Conservation (phyloP, 2,888 invertebrate species). For the Torymus texanus region DNA sequence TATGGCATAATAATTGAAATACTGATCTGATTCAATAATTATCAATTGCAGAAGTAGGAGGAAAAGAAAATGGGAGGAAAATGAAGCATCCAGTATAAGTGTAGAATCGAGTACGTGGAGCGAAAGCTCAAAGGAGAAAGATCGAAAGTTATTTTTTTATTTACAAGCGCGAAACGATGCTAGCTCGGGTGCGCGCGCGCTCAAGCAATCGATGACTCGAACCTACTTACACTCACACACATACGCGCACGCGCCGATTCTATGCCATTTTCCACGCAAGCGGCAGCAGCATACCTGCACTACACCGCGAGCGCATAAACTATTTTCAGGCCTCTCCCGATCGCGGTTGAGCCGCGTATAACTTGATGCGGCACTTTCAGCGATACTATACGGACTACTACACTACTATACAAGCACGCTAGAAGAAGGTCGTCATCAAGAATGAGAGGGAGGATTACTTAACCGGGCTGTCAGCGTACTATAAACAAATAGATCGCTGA, state of each 20-base stretch:
- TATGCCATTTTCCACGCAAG: constrained; percentile 5
- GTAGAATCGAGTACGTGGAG: not conserved
- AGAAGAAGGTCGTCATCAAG: constrained; percentile 10
- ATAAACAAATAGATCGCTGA: constrained; percentile 20
- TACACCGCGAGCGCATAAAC: constrained; percentile 20
- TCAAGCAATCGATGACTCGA: constrained; percentile 50
- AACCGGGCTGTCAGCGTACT: not conserved
- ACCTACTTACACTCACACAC: constrained; percentile 34
- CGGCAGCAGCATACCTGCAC: not conserved
- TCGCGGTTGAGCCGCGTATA: constrained; percentile 6
- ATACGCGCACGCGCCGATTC: not conserved
- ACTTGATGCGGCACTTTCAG: constrained; percentile 41
- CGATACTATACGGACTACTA: constrained; percentile 2
- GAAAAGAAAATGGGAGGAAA: not conserved
- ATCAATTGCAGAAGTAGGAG: not conserved
- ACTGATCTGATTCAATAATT: too few species aligned
- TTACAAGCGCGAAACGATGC: constrained; percentile 43
- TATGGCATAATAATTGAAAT: too few species aligned
- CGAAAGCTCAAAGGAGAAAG: not conserved
- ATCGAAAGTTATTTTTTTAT: constrained; percentile 52
- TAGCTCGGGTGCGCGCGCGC: not conserved
- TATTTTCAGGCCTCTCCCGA: constrained; percentile 39
- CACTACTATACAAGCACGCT: not conserved
- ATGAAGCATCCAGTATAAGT: too few species aligned
- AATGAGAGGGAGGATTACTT: not conserved